These are phyloP conservation scores for Callaeas wilsoni DNA, from an alignment of 2,113 vertebrate species.

Conservation along the genomic window DNA sequence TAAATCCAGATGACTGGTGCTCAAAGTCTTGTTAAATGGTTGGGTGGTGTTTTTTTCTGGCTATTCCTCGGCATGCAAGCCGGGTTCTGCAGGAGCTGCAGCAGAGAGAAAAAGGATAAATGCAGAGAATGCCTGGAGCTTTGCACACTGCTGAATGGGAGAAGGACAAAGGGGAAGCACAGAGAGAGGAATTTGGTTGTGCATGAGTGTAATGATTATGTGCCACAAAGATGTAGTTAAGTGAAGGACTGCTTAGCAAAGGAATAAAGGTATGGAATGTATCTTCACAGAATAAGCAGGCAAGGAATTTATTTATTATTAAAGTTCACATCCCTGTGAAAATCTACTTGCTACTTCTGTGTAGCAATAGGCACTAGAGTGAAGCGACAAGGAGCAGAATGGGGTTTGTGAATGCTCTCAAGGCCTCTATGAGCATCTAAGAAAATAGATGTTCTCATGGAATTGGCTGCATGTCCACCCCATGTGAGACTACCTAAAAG, in stretches of 20 bases:
- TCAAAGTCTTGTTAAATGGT: neutral
- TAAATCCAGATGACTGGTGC: conserved; percentile 3
- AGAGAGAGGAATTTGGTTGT: neutral
- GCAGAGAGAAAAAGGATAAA: neutral
- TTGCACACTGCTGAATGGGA: neutral
- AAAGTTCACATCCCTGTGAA: neutral
- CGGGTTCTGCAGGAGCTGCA: neutral
- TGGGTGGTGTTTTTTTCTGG: neutral
- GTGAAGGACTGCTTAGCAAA: neutral
- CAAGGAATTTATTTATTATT: neutral
- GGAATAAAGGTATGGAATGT: neutral
- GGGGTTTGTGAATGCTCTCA: neutral
- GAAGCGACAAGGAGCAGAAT: neutral
- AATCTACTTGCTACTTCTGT: neutral
- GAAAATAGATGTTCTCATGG: neutral
- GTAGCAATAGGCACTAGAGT: neutral
- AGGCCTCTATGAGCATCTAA: neutral
- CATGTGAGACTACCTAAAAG: neutral
- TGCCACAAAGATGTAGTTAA: neutral
- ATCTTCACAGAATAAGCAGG: neutral
- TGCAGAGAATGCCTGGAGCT: neutral
- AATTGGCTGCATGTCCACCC: neutral
- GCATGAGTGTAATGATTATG: neutral
- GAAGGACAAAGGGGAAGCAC: neutral
- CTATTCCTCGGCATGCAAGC: neutral